Evolutionary conservation across 2,888 invertebrate genomes (phyloP).

Genomic region (Cremastobaeus sp.): DNA sequence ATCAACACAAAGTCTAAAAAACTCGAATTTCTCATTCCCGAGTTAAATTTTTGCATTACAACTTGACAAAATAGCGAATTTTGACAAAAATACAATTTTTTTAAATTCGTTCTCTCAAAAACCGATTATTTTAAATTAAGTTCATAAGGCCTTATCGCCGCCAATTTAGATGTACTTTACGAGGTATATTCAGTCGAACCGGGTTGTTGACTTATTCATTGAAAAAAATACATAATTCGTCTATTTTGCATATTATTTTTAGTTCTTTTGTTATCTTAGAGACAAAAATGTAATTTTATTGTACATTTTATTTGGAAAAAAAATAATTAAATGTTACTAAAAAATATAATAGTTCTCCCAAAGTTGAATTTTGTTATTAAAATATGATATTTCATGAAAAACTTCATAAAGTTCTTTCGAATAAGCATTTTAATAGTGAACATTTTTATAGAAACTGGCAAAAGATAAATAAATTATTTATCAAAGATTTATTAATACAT

Average conservation of each 20-base stretch:
- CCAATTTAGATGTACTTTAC: not conserved
- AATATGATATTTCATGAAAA: not conserved
- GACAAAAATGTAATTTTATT: not conserved
- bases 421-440: not conserved
- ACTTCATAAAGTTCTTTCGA: not conserved
- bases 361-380: not conserved
- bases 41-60: not conserved
- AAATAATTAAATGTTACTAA: not conserved
- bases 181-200: conserved; percentile 3
- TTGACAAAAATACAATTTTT: not conserved
- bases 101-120: not conserved
- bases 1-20: too few species aligned
- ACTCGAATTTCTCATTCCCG: not conserved
- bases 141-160: not conserved
- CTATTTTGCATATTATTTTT: not conserved
- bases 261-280: conserved; percentile 2
- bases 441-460: not conserved
- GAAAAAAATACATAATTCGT: not conserved
- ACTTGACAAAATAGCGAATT: not conserved
- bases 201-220: not conserved
- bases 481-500: not conserved
- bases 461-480: not conserved
- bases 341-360: not conserved
- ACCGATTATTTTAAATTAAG: not conserved
- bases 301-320: too few species aligned